Evolutionary conservation across 2,113 vertebrate genomes (phyloP).

Genomic region (Burhinus bistriatus): DNA sequence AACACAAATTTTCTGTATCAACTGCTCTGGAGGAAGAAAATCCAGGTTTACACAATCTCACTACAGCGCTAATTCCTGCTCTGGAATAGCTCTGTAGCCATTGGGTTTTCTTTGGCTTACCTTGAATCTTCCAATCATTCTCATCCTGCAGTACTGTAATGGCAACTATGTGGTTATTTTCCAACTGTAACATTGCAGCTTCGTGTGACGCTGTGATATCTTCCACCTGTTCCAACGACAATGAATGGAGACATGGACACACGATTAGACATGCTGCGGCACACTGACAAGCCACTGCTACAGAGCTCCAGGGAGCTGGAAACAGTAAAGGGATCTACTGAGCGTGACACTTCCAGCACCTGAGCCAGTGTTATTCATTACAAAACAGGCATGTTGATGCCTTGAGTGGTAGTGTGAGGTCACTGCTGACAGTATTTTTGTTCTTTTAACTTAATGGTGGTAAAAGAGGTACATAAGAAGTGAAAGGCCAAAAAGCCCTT

Average conservation of each 20-base stretch:
- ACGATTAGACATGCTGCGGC: neutral
- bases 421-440: neutral
- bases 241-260: neutral
- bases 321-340: neutral
- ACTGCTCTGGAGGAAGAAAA: neutral
- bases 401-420: fast-evolving
- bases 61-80: neutral
- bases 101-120: conserved; percentile 63
- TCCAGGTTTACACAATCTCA: neutral
- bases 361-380: neutral
- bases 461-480: neutral
- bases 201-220: conserved; percentile 84
- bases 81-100: neutral
- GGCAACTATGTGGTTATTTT: conserved; percentile 78
- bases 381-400: fast-evolving
- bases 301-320: neutral
- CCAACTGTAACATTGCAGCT: conserved; percentile 79
- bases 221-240: conserved; percentile 79
- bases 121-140: conserved; percentile 85
- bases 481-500: neutral
- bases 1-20: neutral
- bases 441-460: neutral
- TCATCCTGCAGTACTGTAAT: conserved; percentile 85
- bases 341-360: neutral
- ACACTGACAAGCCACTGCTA: neutral